Evolutionary conservation across 37 sponge, comb jelly and placozoan genomes (phyloP), one percentile per base, ranked within the genome.

Genomic region (Ephydatia muelleri): DNA sequence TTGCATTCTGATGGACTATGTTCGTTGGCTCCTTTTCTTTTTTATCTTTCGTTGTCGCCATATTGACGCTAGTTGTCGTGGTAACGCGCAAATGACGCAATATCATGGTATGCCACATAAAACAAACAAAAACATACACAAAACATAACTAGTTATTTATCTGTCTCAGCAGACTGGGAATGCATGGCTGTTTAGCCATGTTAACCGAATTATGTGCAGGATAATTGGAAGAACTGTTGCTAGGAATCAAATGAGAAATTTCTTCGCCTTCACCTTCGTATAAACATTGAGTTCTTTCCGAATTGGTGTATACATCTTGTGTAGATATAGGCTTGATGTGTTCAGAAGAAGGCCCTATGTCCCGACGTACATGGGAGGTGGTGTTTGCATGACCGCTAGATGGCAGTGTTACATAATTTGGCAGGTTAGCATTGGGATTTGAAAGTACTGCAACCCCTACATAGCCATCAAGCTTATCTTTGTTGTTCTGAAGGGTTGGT

Each of bases 1-100:
- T 97, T 19, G 97, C 99, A 81, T 99, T 99, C 81, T 96, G 97
- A 81, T 99, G 99, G 0, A 99, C 97, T 39, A 99, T 86, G 67
- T 99, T 99, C 67, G 88, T 65, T 5, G 94, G 97, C 30, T 95
- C 99, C 57, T 96, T 97, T 80, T 99, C 97, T 69, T 90, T 91
- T 72, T n/a, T n/a, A n/a, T 80, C 37, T 8, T 33, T 73, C n/a
- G 68, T 36, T 19, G 37, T 43, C 1, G 70, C 84, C 16, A 57
- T 70, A 36, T 80, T 76, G 75, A 90, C 85, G 28, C n/a, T 64
- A 28, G 71, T 85, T 38, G 31, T 34, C 38, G 78, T 77, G 78
- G 70, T n/a, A 78, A 85, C 85, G n/a, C n/a, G 22, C 57, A 70
- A 68, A 68, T 32, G n/a, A 80, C 33, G 25, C 74, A 27, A 73